Conservation (phyloP, 2,888 invertebrate genomes). For the Elysia crispata region DNA sequence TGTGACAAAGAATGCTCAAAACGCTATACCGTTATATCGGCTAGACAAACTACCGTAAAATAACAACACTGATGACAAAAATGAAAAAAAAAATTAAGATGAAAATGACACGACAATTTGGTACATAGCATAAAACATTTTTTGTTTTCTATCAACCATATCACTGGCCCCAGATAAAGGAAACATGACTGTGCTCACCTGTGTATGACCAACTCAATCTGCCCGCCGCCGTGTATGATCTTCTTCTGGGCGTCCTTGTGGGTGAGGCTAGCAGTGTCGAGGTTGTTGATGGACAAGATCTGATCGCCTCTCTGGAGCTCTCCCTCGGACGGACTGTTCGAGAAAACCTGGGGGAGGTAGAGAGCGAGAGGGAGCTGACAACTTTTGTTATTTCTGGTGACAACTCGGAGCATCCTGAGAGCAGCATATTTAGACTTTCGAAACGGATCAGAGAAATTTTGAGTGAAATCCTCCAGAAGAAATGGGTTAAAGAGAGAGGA, state of each 20-base stretch:
- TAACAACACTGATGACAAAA: not conserved
- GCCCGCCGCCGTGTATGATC: constrained; percentile 75
- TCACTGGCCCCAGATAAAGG: too few species aligned
- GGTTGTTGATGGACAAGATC: constrained; percentile 92
- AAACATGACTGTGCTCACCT: constrained; percentile 70
- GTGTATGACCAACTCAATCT: constrained; percentile 70
- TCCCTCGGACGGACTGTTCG: constrained; percentile 90
- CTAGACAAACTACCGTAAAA: not conserved
- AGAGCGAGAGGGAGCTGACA: not conserved
- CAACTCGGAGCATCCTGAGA: too few species aligned
- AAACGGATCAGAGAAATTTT: too few species aligned
- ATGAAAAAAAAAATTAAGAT: not conserved
- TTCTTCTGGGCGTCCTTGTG: constrained; percentile 92
- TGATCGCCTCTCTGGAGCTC: constrained; percentile 92
- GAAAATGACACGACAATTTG: not conserved
- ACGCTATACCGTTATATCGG: too few species aligned
- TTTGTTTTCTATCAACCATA: too few species aligned
- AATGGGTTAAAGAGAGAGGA: too few species aligned
- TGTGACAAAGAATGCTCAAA: too few species aligned
- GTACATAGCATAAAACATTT: too few species aligned
- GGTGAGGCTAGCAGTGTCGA: constrained; percentile 90
- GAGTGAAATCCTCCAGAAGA: too few species aligned
- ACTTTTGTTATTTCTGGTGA: too few species aligned
- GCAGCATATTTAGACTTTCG: too few species aligned
- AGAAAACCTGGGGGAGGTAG: constrained; percentile 86